Evolutionary conservation across 2,888 invertebrate species (phyloP).

Genomic region (Drosophila mayaguana): DNA sequence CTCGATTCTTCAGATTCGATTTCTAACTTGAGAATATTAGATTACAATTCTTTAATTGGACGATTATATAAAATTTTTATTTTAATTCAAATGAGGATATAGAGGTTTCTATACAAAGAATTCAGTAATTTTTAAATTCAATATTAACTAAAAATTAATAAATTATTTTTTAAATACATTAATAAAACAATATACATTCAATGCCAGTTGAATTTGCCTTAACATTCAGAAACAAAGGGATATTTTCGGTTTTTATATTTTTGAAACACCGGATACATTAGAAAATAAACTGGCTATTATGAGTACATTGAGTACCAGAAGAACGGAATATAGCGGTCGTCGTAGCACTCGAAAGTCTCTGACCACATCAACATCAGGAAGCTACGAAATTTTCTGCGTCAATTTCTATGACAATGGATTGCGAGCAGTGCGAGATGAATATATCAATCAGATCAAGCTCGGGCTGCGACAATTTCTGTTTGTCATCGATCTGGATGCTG

Average conservation of each 20-base stretch:
- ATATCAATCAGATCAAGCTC: constrained; percentile 53
- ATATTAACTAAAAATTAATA: background rate
- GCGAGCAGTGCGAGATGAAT: constrained; percentile 70
- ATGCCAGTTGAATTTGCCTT: background rate
- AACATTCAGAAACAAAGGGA: constrained; percentile 5
- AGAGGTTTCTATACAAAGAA: too few species aligned
- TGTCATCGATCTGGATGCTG: constrained; percentile 70
- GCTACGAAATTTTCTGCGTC: constrained; percentile 68
- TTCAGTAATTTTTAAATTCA: background rate
- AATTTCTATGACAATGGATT: constrained; percentile 73
- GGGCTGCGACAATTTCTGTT: constrained; percentile 69
- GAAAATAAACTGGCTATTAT: constrained; percentile 27
- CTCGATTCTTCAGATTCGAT: too few species aligned
- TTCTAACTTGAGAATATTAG: too few species aligned
- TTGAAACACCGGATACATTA: constrained; percentile 22
- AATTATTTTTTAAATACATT: background rate
- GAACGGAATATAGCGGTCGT: constrained; percentile 10
- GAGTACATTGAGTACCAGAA: constrained; percentile 39
- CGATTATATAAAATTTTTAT: too few species aligned
- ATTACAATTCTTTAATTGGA: too few species aligned
- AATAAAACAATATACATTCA: background rate
- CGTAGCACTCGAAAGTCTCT: constrained; percentile 25
- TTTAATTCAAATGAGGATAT: too few species aligned
- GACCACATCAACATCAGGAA: accelerated
- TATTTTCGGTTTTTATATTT: constrained; percentile 33